Base-by-base conservation (phyloP, 2,797 vertebrate genomes). In the Lophotriccus pileatus region DNA sequence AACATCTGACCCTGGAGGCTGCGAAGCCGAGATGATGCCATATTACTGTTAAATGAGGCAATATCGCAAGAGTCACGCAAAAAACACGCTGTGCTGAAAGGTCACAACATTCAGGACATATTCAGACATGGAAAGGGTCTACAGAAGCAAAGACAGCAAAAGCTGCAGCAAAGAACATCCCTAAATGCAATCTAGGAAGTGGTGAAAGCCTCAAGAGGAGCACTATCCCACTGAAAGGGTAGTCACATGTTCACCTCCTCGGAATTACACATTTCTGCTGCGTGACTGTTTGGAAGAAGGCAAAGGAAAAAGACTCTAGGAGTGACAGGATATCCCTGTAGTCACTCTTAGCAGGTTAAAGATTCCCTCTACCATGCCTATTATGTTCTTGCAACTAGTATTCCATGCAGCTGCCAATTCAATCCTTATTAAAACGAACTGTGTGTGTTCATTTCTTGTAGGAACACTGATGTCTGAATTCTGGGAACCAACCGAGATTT, bases 401-500 rank as follows among this genome's bases (percentile, higher is more conserved):
- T 47, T 91, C 58, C 14, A 69, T 0, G 2, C 80, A 68, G 84
- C 87, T 94, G 87, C 87, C 93, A 89, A 80, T 93, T 95, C 37
- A 64, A 88, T 68, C 69, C 88, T 87, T 90, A 92, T 90, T 92
- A 93, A 96, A 95, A 87, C 0, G 60, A 95, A 91, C 87, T 90
- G 2, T 59, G 81, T 85, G 77, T 97, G 94, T 87, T 96, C 90
- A 77, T 93, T 95, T 92, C 88, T 96, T 58, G 64, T 87, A 96
- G 78, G 78, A 96, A 70, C 76, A 66, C 75, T 93, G 67, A 60
- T 93, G 78, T 91, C 81, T 93, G 74, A 95, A 96, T 96, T 91
- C 95, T 97, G 95, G 91, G 95, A 96, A 97, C 89, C 50, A 91
- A 52, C 37, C 2, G 60, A 94, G 91, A 85, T 92, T 92, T 94